Evolutionary conservation across 2,113 vertebrate genomes (phyloP).

Genomic region (Salvelinus fontinalis): DNA sequence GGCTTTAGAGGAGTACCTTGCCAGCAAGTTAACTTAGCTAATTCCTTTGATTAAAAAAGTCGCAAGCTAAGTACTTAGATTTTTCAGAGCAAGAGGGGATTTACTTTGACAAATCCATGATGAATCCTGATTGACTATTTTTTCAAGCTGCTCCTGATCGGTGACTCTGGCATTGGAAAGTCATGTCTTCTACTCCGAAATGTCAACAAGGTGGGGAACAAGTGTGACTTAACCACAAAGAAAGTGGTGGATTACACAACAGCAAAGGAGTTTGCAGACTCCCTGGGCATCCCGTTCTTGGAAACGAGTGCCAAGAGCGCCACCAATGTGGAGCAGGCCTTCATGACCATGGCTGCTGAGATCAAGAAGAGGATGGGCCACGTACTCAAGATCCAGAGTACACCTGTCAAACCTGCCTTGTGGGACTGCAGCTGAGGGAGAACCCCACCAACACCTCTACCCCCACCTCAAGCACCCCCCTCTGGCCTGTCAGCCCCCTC

Average conservation of each 20-base stretch:
- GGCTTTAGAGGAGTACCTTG: no score
- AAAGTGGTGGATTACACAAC: constrained; percentile 99
- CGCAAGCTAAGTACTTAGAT: no score
- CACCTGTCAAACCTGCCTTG: constrained; percentile 92
- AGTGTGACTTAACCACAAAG: constrained; percentile 97
- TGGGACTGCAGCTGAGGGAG: constrained; percentile 88
- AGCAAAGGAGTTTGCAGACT: constrained; percentile 99
- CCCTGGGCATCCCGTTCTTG: constrained; percentile 97
- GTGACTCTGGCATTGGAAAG: constrained; percentile 98
- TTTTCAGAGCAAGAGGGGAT: no score
- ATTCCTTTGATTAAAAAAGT: no score
- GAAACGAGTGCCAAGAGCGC: constrained; percentile 89
- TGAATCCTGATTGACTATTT: constrained; percentile 64
- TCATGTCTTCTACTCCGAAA: constrained; percentile 98
- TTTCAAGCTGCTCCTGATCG: constrained; percentile 99
- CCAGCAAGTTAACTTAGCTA: no score
- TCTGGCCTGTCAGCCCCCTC: constrained; percentile 45
- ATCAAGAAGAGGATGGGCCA: constrained; percentile 99
- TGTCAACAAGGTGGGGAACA: constrained; percentile 99
- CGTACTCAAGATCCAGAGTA: constrained; percentile 92
- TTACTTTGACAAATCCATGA: no score
- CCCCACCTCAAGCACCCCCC: background rate
- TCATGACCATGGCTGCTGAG: constrained; percentile 99
- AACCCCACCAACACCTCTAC: background rate
- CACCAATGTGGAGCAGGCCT: constrained; percentile 99